A percentile compares a stretch with the other conserved stretches of the same genome.
phyloP scores from a whole-genome alignment of 2,888 invertebrate genomes.

The Dione juno region DNA sequence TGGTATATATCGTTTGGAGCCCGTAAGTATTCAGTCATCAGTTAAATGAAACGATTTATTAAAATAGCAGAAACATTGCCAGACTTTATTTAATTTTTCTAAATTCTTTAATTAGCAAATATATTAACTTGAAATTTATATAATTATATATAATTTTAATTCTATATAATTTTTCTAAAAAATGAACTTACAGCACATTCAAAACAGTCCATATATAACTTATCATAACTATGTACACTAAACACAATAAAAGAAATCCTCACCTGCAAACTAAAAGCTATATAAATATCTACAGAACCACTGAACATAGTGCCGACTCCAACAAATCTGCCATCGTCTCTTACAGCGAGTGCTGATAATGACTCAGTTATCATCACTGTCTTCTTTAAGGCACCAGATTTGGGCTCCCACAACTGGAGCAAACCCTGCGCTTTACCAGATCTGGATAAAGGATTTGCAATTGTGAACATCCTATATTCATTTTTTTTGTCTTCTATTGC shows the following conservation, averaged over 20 bases:
- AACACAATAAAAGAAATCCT: neutral
- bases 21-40: no score
- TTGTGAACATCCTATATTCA: constrained; percentile 88
- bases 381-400: constrained; percentile 74
- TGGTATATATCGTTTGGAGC: no score
- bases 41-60: no score
- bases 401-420: constrained; percentile 88
- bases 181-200: neutral
- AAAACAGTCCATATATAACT: neutral
- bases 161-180: no score
- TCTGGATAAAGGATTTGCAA: constrained; percentile 90
- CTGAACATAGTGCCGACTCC: constrained; percentile 97
- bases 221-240: neutral
- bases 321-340: constrained; percentile 96
- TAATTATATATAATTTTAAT: no score
- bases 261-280: constrained; percentile 95
- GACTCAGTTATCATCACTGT: constrained; percentile 87
- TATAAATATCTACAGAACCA: constrained; percentile 94
- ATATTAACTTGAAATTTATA: no score
- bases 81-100: no score
- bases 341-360: constrained; percentile 91
- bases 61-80: no score
- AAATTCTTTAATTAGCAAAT: no score
- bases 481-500: constrained; percentile 86
- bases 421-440: constrained; percentile 89